Evolutionary conservation across 2,113 vertebrate genomes (phyloP).

Genomic region (Bostrychus sinensis): DNA sequence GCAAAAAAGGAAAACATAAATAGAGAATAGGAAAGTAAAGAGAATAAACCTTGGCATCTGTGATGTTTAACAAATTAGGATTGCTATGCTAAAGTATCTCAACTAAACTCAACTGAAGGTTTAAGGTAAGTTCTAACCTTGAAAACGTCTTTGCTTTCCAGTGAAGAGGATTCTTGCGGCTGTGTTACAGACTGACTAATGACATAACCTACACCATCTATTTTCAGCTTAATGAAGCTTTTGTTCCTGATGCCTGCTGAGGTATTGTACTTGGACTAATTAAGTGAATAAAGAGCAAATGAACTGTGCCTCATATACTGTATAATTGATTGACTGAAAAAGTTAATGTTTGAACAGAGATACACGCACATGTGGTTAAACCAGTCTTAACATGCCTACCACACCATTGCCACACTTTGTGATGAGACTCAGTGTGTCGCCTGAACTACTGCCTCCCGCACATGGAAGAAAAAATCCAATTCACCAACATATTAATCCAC

Average conservation of each 20-base stretch:
- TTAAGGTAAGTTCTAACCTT: neutral
- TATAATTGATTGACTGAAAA: neutral
- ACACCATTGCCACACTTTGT: constrained; percentile 46
- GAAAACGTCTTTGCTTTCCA: constrained; percentile 3
- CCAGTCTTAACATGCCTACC: constrained; percentile 13
- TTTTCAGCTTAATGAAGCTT: constrained; percentile 9
- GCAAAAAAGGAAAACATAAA: too few species aligned
- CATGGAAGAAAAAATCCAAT: constrained; percentile 7
- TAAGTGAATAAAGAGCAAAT: constrained; percentile 42
- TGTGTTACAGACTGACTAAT: constrained; percentile 9
- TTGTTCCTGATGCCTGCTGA: constrained; percentile 2
- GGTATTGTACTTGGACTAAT: constrained; percentile 25
- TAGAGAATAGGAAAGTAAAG: too few species aligned
- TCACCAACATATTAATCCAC: constrained; percentile 21
- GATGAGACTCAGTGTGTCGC: constrained; percentile 55
- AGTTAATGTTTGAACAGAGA: neutral
- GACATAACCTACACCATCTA: constrained; percentile 1
- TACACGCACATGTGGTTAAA: constrained; percentile 30
- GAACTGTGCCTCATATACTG: neutral
- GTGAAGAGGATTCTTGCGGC: neutral
- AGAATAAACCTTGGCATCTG: too few species aligned
- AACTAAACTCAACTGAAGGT: neutral
- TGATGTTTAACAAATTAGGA: too few species aligned
- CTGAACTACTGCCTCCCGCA: constrained; percentile 27
- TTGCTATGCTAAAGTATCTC: neutral